These are phyloP conservation scores for Odontomachus brunneus DNA, from an alignment of 1,140 invertebrate species.

Conservation along the genomic window DNA sequence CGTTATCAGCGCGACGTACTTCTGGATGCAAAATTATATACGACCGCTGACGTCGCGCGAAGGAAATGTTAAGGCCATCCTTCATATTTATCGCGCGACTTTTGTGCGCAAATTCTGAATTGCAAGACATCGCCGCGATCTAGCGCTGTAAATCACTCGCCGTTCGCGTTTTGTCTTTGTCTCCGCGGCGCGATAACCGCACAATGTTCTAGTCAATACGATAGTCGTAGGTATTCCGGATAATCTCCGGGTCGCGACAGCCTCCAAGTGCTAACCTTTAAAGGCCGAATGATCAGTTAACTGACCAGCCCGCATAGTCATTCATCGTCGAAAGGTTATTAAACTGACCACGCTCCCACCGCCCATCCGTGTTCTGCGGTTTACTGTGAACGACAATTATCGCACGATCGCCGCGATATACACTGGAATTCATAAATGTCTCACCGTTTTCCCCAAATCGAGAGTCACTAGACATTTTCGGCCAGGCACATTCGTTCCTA, in stretches of 20 bases:
- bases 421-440: too few species aligned
- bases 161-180: constrained; percentile 16
- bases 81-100: background rate
- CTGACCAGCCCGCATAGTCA: constrained; percentile 28
- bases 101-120: constrained; percentile 9
- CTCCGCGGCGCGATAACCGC: constrained; percentile 10
- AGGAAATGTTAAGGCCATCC: background rate
- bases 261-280: constrained; percentile 21
- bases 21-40: constrained; percentile 11
- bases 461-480: too few species aligned
- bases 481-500: too few species aligned
- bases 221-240: constrained; percentile 8
- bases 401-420: background rate
- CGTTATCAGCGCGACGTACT: background rate
- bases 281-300: constrained; percentile 26
- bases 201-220: constrained; percentile 24
- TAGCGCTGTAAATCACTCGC: constrained; percentile 27
- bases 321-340: constrained; percentile 6
- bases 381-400: constrained; percentile 1
- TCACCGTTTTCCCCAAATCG: too few species aligned
- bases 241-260: constrained; percentile 26
- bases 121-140: background rate
- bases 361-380: background rate
- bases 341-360: background rate
- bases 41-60: background rate